A percentile compares a stretch with the other conserved stretches of the same genome.
These are phyloP conservation scores for Masticophis lateralis DNA, from an alignment of 2,797 vertebrate species.

Conservation along the genomic window DNA sequence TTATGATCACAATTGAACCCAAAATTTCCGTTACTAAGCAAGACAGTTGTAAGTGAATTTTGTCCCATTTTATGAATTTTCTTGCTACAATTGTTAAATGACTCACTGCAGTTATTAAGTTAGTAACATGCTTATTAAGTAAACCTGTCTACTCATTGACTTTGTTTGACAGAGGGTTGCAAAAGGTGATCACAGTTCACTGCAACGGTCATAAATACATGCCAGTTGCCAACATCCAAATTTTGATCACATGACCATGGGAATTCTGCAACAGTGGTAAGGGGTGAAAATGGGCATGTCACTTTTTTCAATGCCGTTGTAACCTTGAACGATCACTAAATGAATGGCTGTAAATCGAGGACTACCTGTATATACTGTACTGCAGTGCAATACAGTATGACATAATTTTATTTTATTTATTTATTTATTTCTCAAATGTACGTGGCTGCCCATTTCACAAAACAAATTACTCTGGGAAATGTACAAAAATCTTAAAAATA, in stretches of 20 bases:
- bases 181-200: neutral
- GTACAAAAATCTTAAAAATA: neutral
- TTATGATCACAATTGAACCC: too few species aligned
- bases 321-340: neutral
- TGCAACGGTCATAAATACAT: neutral
- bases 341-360: neutral
- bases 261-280: neutral
- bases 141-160: too few species aligned
- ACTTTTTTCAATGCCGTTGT: neutral
- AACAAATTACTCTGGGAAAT: neutral
- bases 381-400: neutral
- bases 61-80: too few species aligned
- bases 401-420: neutral
- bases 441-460: neutral
- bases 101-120: too few species aligned
- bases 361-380: neutral
- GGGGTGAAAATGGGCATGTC: neutral
- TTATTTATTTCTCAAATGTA: neutral
- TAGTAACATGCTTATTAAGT: too few species aligned
- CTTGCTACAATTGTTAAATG: too few species aligned
- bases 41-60: too few species aligned
- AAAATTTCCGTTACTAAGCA: too few species aligned
- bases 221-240: neutral
- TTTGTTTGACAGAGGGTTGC: too few species aligned
- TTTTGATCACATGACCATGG: neutral